Evolutionary conservation across 2,888 invertebrate species (phyloP).

Genomic region (Crematogaster levior): DNA sequence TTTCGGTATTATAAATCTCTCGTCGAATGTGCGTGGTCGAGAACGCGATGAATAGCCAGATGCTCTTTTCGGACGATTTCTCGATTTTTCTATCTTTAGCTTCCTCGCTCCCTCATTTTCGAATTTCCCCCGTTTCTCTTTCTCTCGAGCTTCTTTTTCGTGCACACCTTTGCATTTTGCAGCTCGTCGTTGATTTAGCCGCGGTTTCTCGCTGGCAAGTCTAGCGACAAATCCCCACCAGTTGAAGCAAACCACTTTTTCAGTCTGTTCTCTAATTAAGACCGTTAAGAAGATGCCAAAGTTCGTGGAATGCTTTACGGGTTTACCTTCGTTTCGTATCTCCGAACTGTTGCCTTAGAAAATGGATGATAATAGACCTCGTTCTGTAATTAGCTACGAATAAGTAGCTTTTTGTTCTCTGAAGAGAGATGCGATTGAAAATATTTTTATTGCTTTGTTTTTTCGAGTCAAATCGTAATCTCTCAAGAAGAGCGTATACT

Average conservation of each 20-base stretch:
- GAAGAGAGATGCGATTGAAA: constrained; percentile 10
- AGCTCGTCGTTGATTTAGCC: constrained; percentile 42
- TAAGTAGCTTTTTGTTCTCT: constrained; percentile 14
- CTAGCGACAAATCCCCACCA: constrained; percentile 30
- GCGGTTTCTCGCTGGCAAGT: constrained; percentile 37
- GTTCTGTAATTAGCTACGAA: neutral
- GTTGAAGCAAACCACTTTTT: constrained; percentile 33
- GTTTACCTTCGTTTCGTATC: constrained; percentile 23
- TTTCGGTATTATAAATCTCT: constrained; percentile 44
- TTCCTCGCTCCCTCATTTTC: neutral
- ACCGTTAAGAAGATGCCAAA: constrained; percentile 24
- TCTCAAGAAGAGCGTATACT: neutral
- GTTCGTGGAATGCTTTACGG: constrained; percentile 12
- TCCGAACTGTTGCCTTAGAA: constrained; percentile 1
- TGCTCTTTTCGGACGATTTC: constrained; percentile 52
- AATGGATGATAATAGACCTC: neutral
- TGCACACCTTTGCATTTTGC: constrained; percentile 35
- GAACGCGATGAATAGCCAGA: constrained; percentile 53
- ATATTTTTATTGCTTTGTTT: constrained; percentile 9
- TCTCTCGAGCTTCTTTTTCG: constrained; percentile 18
- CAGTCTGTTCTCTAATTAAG: constrained; percentile 41
- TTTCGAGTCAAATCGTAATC: constrained; percentile 2
- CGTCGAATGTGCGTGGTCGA: constrained; percentile 44
- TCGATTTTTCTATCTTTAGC: constrained; percentile 40
- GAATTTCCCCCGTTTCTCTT: constrained; percentile 30